Conservation (phyloP, 1,140 invertebrate species). For the Drosophila subpulchrella region DNA sequence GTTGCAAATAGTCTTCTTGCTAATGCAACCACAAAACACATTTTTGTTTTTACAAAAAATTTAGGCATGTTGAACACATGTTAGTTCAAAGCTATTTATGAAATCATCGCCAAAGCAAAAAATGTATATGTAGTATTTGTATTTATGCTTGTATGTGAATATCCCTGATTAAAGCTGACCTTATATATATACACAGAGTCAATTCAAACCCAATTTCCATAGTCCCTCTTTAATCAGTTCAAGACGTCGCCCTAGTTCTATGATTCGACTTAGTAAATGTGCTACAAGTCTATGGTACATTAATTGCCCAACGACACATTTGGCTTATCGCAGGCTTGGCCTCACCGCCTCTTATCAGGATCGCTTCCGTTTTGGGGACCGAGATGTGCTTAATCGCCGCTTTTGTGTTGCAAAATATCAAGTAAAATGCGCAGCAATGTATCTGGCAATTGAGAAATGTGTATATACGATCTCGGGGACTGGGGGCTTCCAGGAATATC, state of each 20-base stretch:
- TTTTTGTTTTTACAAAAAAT: neutral
- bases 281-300: conserved; percentile 8
- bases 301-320: conserved; percentile 63
- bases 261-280: conserved; percentile 5
- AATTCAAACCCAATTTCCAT: conserved; percentile 21
- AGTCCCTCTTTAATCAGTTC: conserved; percentile 44
- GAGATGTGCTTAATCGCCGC: conserved; percentile 70
- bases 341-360: conserved; percentile 60
- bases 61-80: conserved; percentile 70
- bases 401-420: conserved; percentile 16
- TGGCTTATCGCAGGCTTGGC: conserved; percentile 58
- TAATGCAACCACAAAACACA: conserved; percentile 11
- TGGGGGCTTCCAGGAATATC: conserved; percentile 43
- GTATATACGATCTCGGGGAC: neutral
- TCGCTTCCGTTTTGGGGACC: conserved; percentile 65
- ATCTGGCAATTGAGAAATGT: conserved; percentile 19
- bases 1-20: neutral
- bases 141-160: conserved; percentile 3
- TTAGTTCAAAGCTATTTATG: conserved; percentile 37
- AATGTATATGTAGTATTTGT: neutral
- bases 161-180: conserved; percentile 66
- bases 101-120: conserved; percentile 45
- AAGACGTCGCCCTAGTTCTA: conserved; percentile 47
- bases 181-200: conserved; percentile 29
- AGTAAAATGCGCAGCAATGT: conserved; percentile 24